Evolutionary conservation across 37 sponge, comb jelly and placozoan species (phyloP).

Genomic region (Bolinopsis microptera): DNA sequence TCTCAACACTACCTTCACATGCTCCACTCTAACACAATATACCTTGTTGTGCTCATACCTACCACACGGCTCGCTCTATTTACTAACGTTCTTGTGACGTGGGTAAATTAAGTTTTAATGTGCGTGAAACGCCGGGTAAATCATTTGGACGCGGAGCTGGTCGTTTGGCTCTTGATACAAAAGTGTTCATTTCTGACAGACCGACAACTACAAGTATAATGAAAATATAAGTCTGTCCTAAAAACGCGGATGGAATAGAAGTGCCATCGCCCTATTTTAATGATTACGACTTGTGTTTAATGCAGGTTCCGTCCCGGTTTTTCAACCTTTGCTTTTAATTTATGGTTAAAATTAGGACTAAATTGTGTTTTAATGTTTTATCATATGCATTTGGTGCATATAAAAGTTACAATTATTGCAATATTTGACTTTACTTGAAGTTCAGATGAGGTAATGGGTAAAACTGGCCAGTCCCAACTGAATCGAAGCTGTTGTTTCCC

Average conservation of each 20-base stretch:
- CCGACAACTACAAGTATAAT: too few relatives aligned
- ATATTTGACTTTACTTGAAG: neutral
- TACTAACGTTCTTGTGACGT: neutral
- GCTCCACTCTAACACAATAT: neutral
- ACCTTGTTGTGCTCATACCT: neutral
- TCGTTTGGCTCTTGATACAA: neutral
- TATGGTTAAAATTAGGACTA: neutral
- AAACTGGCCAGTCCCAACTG: neutral
- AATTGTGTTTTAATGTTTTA: neutral
- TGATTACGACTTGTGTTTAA: neutral
- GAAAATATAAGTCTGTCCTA: neutral
- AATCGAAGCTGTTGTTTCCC: too few relatives aligned
- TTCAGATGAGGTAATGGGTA: neutral
- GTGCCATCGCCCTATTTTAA: neutral
- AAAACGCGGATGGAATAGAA: neutral
- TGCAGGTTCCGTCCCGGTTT: neutral
- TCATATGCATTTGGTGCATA: neutral
- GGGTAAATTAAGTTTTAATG: neutral
- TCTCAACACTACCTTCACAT: neutral
- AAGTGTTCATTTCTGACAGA: neutral
- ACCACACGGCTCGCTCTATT: neutral
- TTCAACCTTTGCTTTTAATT: neutral
- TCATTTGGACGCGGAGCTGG: neutral
- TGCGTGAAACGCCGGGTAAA: neutral
- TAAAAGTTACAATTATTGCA: neutral